Percentiles rank a stretch among this genome's conserved stretches.
phyloP scores from a whole-genome alignment of 2,113 vertebrate genomes.

The Lophochroa leadbeateri region DNA sequence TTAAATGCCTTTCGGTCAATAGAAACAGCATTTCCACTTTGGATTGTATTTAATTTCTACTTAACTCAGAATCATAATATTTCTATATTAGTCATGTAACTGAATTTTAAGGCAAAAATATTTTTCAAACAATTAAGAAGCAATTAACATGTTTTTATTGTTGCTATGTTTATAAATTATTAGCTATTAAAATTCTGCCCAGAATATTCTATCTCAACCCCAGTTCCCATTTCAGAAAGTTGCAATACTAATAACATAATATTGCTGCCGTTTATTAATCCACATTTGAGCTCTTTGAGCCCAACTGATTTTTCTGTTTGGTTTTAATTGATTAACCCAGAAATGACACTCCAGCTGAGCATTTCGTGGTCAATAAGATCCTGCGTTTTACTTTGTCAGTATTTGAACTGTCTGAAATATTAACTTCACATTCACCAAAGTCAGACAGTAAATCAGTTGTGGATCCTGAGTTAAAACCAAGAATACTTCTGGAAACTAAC shows the following conservation, averaged over 20 bases:
- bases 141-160: slow-evolving; percentile 2
- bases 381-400: neutral
- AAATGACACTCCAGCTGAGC: neutral
- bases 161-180: neutral
- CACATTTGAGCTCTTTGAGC: neutral
- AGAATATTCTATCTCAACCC: neutral
- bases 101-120: slow-evolving; percentile 14
- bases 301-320: neutral
- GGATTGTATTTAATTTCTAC: neutral
- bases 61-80: neutral
- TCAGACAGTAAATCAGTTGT: neutral
- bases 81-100: neutral
- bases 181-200: neutral
- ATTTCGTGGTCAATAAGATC: neutral
- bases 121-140: slow-evolving; percentile 9
- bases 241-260: neutral
- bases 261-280: neutral
- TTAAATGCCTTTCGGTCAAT: neutral
- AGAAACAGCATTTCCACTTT: neutral
- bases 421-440: neutral
- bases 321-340: neutral
- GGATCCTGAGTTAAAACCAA: neutral
- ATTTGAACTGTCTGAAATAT: neutral
- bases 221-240: neutral
- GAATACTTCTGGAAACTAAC: neutral